Percentiles rank a stretch among this genome's conserved stretches.
phyloP scores from a whole-genome alignment of 1,140 invertebrate genomes.

The Trichomalopsis sarcophagae region DNA sequence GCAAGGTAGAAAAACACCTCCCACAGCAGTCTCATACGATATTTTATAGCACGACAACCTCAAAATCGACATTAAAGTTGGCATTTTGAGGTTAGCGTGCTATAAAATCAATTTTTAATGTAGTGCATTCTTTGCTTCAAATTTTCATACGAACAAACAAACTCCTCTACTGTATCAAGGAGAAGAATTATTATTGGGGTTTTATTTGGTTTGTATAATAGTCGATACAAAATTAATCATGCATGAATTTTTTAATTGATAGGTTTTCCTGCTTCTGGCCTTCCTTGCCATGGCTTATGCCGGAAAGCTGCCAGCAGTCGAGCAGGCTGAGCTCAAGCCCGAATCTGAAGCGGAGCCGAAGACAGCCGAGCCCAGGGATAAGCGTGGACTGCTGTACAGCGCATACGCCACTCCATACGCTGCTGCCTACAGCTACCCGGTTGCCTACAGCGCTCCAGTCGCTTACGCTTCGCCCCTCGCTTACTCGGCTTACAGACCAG shows the following conservation, averaged over 20 bases:
- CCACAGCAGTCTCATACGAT: no score
- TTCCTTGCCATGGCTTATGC: conserved; percentile 62
- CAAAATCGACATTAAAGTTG: no score
- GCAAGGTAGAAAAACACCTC: no score
- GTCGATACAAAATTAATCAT: neutral
- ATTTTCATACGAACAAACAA: no score
- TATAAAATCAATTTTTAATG: no score
- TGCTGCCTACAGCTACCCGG: conserved; percentile 46
- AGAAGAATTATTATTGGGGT: no score
- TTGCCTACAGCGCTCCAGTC: conserved; percentile 52
- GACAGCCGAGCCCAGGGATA: conserved; percentile 59
- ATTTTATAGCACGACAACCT: no score
- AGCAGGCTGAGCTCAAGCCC: neutral
- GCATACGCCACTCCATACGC: conserved; percentile 54
- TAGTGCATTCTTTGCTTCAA: no score
- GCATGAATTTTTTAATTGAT: conserved; percentile 1
- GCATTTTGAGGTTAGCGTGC: no score
- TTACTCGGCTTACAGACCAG: conserved; percentile 60
- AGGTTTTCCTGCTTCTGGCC: conserved; percentile 64
- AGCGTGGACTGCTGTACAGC: conserved; percentile 59
- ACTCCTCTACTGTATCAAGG: no score
- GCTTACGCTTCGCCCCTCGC: conserved; percentile 61
- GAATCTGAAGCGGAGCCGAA: conserved; percentile 53
- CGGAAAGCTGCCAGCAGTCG: conserved; percentile 42
- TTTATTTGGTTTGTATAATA: neutral